Conservation (phyloP, 2,113 vertebrate species). For the Pluvialis apricaria region DNA sequence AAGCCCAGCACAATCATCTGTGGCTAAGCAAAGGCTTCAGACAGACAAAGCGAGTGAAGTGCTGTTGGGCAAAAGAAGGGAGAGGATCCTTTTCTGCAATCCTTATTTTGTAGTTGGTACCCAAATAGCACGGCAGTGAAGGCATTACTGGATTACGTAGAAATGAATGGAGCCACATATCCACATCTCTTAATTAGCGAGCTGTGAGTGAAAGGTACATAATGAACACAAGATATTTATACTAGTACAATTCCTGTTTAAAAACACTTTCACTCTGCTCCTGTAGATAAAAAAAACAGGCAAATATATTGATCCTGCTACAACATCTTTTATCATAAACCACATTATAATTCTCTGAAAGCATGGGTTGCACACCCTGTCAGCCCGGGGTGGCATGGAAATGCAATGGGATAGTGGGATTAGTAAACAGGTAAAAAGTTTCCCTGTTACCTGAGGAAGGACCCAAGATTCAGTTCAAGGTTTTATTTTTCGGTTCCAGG, state of each 20-base stretch:
- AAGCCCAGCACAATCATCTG: neutral
- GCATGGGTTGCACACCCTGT: neutral
- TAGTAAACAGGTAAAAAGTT: neutral
- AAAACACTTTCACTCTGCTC: neutral
- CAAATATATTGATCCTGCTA: neutral
- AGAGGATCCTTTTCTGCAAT: neutral
- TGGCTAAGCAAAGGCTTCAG: neutral
- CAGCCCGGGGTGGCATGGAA: neutral
- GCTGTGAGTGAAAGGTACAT: neutral
- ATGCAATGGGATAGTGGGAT: neutral
- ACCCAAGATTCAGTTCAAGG: neutral
- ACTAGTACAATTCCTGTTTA: neutral
- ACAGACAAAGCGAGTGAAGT: neutral
- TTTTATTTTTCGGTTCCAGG: neutral
- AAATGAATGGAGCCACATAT: neutral
- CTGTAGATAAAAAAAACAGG: neutral
- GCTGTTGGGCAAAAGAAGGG: neutral
- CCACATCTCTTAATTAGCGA: neutral
- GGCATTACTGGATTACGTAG: accelerated
- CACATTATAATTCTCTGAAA: neutral
- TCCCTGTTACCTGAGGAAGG: neutral
- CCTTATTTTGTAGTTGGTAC: neutral
- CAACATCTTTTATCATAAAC: neutral
- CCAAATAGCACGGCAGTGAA: neutral
- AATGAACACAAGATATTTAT: neutral